Base-by-base conservation (phyloP, 2,797 vertebrate species). In the Clarias pachynema region DNA sequence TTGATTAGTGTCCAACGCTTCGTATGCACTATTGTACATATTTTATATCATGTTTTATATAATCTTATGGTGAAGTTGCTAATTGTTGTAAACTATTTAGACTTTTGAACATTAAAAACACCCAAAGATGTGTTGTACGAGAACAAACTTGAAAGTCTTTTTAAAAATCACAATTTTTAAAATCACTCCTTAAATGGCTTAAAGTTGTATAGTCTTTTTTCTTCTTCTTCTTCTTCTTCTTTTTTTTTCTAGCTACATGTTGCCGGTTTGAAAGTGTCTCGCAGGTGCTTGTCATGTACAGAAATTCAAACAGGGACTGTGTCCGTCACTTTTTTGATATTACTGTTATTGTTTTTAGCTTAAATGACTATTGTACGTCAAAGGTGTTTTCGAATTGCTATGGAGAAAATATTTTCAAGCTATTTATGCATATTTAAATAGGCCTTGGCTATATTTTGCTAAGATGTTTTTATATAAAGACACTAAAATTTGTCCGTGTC, bases 351-450 rank as follows among this genome's bases (percentile, higher is more conserved):
- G 89, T 84, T 84, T 75, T 72, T 78, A 86, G 83, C 90, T 44
- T 91, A 90, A 94, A 91, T 84, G 92, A 92, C 93, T 87, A 90
- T 90, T 90, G 90, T 91, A 89, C 75, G 86, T 90, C 75, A 87
- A 89, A 89, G 90, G 86, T 86, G 90, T 93, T 93, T 90, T 14
- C 12, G 89, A 93, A 94, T 92, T 93, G 86, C 94, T 94, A 95
- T 65, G 91, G 91, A 93, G 92, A 93, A 93, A 93, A 91, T 94
- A 94, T 95, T 95, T 96, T 95, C 93, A 94, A 94, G 95, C 93
- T 96, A 95, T 96, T 95, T 96, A 96, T 96, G 94, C 92, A 92
- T 96, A 96, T 96, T 96, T 95, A 94, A 96, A 96, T 92, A 93
- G 94, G 94, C 94, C 93, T 94, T 94, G 94, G 94, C 95, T 96